A percentile compares a stretch with the other conserved stretches of the same genome.
Conservation (phyloP, 2,888 invertebrate genomes). For the Fabriciana adippe region DNA sequence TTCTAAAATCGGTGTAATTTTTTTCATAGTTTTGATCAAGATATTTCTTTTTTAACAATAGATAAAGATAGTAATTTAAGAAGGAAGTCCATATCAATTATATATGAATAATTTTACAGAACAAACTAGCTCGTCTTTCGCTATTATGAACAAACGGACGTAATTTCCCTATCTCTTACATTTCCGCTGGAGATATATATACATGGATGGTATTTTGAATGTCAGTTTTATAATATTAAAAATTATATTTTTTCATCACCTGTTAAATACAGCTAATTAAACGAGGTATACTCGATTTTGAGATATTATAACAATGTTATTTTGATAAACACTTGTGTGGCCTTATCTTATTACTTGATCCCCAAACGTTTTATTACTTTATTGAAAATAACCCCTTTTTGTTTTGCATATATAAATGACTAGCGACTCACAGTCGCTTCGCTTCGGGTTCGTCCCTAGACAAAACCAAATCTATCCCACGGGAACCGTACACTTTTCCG, state of each 20-base stretch:
- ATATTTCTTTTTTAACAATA: constrained; percentile 1
- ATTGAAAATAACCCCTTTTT: neutral
- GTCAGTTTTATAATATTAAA: constrained; percentile 17
- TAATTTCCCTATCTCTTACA: constrained; percentile 26
- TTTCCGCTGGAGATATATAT: constrained; percentile 26
- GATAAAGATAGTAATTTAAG: constrained; percentile 16
- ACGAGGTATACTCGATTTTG: constrained; percentile 15
- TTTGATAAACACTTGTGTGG: neutral
- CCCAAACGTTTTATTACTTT: neutral
- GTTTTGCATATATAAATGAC: neutral
- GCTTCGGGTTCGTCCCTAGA: too few species aligned
- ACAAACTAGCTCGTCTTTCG: constrained; percentile 10
- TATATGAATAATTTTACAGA: constrained; percentile 17
- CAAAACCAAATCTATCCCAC: too few species aligned
- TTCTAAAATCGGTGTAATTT: too few species aligned
- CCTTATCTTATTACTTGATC: neutral
- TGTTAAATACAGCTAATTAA: constrained; percentile 26
- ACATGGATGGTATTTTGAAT: constrained; percentile 8
- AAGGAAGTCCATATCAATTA: constrained; percentile 20
- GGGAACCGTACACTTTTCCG: too few species aligned
- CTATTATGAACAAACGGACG: constrained; percentile 4
- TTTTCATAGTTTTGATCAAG: too few species aligned
- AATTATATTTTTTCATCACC: constrained; percentile 29
- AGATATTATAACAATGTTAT: constrained; percentile 5
- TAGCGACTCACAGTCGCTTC: too few species aligned